Evolutionary conservation across 2,888 invertebrate species (phyloP).

Genomic region (Brachyopa scutellaris): DNA sequence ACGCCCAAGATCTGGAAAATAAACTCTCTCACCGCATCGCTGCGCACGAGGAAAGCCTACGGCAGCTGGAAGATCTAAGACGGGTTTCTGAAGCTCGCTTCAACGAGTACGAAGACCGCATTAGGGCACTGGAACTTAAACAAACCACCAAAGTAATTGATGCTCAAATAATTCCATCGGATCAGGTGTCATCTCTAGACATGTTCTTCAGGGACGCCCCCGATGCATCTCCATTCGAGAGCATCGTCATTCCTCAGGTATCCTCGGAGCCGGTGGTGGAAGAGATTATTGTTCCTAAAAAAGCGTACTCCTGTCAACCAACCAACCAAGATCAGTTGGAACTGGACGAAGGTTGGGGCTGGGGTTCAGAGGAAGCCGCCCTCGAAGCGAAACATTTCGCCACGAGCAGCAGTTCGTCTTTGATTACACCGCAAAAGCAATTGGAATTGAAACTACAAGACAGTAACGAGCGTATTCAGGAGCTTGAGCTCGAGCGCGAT

Average conservation of each 20-base stretch:
- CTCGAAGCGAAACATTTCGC: slow-evolving; percentile 82
- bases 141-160: slow-evolving; percentile 74
- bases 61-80: slow-evolving; percentile 75
- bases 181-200: slow-evolving; percentile 76
- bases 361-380: slow-evolving; percentile 84
- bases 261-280: slow-evolving; percentile 78
- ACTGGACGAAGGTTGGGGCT: slow-evolving; percentile 75
- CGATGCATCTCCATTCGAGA: slow-evolving; percentile 73
- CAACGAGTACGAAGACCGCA: slow-evolving; percentile 75
- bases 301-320: slow-evolving; percentile 83
- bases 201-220: slow-evolving; percentile 79
- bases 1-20: slow-evolving; percentile 80
- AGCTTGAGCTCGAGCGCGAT: slow-evolving; percentile 84
- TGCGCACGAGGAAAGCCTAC: slow-evolving; percentile 73
- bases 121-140: slow-evolving; percentile 73
- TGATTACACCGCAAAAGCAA: slow-evolving; percentile 75
- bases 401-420: slow-evolving; percentile 60
- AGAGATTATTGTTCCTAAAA: slow-evolving; percentile 83
- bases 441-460: slow-evolving; percentile 83
- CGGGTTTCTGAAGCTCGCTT: slow-evolving; percentile 70
- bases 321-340: slow-evolving; percentile 35
- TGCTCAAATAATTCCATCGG: slow-evolving; percentile 72
- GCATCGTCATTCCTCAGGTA: slow-evolving; percentile 69
- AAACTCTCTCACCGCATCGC: slow-evolving; percentile 77
- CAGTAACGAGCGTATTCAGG: slow-evolving; percentile 84